A percentile compares a stretch with the other conserved stretches of the same genome.
These are phyloP conservation scores for Xestia rhomboidea DNA, from an alignment of 2,888 invertebrate species.

Conservation along the genomic window DNA sequence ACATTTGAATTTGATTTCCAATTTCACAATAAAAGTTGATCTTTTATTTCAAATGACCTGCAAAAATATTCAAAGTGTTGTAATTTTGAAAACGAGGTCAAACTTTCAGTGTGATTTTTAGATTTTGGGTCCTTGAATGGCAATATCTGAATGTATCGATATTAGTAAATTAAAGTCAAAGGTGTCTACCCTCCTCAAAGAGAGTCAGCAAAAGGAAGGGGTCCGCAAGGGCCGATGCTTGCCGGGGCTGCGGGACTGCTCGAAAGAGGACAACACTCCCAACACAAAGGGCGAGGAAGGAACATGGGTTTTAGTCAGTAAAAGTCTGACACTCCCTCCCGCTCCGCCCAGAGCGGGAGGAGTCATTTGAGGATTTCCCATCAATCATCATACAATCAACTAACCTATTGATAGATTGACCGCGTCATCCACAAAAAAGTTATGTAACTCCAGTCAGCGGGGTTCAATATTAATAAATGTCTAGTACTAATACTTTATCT, in stretches of 20 bases:
- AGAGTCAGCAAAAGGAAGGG: no score
- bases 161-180: background rate
- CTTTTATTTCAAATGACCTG: conserved; percentile 25
- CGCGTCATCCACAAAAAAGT: conserved; percentile 16
- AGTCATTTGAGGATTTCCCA: no score
- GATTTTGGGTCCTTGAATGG: conserved; percentile 12
- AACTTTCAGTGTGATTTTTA: conserved; percentile 28
- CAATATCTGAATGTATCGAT: conserved; percentile 17
- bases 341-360: no score
- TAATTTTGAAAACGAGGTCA: conserved; percentile 33
- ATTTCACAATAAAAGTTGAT: conserved; percentile 39
- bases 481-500: conserved; percentile 27
- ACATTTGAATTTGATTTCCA: conserved; percentile 31
- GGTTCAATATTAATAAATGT: conserved; percentile 32
- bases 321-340: no score
- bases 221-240: no score
- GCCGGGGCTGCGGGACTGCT: no score
- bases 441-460: conserved; percentile 23
- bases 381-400: no score
- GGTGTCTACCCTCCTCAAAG: no score
- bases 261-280: no score
- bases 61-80: conserved; percentile 28
- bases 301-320: no score
- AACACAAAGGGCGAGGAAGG: no score
- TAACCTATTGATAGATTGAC: conserved; percentile 1